A percentile compares a stretch with the other conserved stretches of the same genome.
Conservation (phyloP, 2,888 invertebrate species). For the Callyntrura sp. region DNA sequence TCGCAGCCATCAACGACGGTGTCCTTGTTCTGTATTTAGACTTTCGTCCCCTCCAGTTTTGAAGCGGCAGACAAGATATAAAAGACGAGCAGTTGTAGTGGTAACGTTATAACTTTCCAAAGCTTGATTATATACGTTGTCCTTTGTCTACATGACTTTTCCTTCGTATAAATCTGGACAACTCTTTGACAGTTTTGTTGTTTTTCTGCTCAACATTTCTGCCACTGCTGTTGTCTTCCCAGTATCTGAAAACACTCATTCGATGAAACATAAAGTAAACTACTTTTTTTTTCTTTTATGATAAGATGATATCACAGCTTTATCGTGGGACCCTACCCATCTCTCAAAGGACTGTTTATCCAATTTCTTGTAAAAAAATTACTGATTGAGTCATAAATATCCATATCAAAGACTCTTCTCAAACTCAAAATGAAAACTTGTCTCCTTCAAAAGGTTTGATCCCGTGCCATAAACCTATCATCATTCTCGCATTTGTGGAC, state of each 20-base stretch:
- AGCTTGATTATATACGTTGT: too few species aligned
- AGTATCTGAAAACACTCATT: neutral
- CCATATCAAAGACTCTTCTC: conserved; percentile 25
- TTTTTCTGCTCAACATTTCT: neutral
- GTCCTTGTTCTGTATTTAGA: neutral
- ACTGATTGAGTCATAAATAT: conserved; percentile 47
- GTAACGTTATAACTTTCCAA: too few species aligned
- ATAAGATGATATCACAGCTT: neutral
- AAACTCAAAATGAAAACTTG: neutral
- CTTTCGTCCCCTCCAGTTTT: neutral
- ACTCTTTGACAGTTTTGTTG: neutral
- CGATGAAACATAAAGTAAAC: neutral
- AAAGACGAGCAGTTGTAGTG: neutral
- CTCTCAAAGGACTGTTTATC: conserved; percentile 19
- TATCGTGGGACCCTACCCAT: neutral
- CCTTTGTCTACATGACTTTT: neutral
- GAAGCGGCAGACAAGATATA: neutral
- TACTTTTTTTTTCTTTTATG: neutral
- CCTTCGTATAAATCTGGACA: conserved; percentile 3
- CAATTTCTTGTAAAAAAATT: conserved; percentile 39
- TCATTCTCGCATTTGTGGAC: neutral
- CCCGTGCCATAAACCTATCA: conserved; percentile 16
- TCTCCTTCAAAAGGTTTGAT: neutral
- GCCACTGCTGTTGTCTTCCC: neutral
- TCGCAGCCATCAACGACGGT: neutral